Base-by-base conservation (phyloP, 1,140 invertebrate genomes). In the Achroia grisella region DNA sequence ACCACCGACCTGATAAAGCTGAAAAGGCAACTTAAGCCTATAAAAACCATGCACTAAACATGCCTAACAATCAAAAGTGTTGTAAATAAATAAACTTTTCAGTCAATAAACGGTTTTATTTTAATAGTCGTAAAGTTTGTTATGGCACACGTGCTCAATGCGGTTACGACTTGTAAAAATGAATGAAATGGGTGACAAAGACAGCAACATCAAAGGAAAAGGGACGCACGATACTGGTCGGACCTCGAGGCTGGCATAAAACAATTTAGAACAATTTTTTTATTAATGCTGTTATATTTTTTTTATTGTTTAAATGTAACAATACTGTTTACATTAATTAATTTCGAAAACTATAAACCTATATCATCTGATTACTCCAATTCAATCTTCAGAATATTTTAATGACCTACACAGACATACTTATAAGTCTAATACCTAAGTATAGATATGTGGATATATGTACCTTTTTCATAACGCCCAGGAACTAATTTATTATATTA, bases 31-130 rank as follows among this genome's bases (percentile, higher is more conserved):
- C 68, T 84, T 77, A 80, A 76, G 71, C 76, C 78, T 80, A 84
- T 84, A 82, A 84, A 82, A 84, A 80, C 76, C 80, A 75, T 84
- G 78, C 80, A 82, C 80, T 84, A 84, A 84, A 84, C 71, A 60
- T 61, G 50, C 47, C 33, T 56, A 53, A 68, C 70, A 68, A 66
- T 76, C 67, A 60, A 75, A 84, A 80, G 49, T 56, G 75, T 72
- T 64, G 48, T 77, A 80, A 81, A 82, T 76, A 77, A 82, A 80
- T 74, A 82, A 77, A 77, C 40, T 64, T 62, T 63, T 61, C 74
- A 82, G 55, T 53, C 77, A 78, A 80, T 80, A 81, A 80, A 78
- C 70, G 57, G 46, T 84, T 80, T 81, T 81, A 84, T 80, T 73
- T 68, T 63, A 57, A 75, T 52, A 44, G 55, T 63, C 56, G 61